These are phyloP conservation scores for Tenthredo livida DNA, from an alignment of 2,888 invertebrate species.

Conservation along the genomic window DNA sequence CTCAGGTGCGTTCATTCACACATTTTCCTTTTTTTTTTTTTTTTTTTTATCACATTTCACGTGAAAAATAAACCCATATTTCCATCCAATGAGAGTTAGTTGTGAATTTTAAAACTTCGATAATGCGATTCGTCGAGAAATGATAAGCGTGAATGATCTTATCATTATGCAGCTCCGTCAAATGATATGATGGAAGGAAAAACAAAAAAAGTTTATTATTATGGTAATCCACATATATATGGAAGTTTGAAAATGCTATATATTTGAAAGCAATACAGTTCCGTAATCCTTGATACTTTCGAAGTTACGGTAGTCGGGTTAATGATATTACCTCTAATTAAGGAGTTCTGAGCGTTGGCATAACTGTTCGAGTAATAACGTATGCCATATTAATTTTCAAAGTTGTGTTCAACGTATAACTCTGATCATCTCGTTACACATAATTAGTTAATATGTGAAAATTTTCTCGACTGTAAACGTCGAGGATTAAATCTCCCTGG, in stretches of 20 bases:
- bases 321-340: neutral
- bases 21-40: too few species aligned
- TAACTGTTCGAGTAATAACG: neutral
- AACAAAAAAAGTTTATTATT: neutral
- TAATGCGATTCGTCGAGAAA: neutral
- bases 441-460: neutral
- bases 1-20: constrained; percentile 85
- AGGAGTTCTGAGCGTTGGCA: neutral
- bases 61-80: neutral
- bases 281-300: neutral
- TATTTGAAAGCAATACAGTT: neutral
- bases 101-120: neutral
- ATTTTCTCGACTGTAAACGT: neutral
- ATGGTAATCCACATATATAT: neutral
- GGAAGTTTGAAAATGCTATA: neutral
- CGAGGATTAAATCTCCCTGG: neutral
- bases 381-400: neutral
- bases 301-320: neutral
- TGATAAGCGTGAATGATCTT: neutral
- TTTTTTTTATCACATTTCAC: neutral
- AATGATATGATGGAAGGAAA: neutral
- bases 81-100: neutral
- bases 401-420: neutral
- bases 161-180: too few species aligned
- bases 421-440: neutral